Percentiles rank a stretch among this genome's conserved stretches.
These are phyloP conservation scores for Amniataba percoides DNA, from an alignment of 2,797 vertebrate genomes.

Conservation along the genomic window DNA sequence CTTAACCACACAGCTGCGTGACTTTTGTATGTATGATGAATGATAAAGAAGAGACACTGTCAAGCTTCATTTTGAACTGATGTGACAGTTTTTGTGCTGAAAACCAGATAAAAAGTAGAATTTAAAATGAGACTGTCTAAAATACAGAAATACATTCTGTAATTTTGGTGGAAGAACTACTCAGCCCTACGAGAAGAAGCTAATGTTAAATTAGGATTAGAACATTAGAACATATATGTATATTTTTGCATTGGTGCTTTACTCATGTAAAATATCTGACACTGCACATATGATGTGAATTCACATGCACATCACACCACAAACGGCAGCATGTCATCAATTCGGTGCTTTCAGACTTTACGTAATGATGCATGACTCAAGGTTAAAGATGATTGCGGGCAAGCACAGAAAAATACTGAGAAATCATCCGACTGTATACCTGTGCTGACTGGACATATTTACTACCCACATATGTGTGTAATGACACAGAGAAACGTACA, in stretches of 20 bases:
- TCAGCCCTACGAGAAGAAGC: background rate
- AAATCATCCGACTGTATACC: slow-evolving; percentile 20
- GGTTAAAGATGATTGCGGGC: slow-evolving; percentile 41
- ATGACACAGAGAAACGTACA: slow-evolving; percentile 42
- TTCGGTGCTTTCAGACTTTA: slow-evolving; percentile 9
- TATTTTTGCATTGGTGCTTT: background rate
- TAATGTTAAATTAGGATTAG: background rate
- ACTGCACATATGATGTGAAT: background rate
- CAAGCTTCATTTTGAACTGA: background rate
- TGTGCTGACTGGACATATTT: slow-evolving; percentile 63
- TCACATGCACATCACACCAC: too few species aligned
- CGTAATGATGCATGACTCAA: slow-evolving; percentile 28
- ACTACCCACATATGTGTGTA: slow-evolving; percentile 45
- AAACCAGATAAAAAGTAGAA: background rate
- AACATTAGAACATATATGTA: background rate
- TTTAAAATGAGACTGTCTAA: background rate
- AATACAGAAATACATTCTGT: background rate
- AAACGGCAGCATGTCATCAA: background rate
- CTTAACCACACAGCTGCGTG: background rate
- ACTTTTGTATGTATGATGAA: background rate
- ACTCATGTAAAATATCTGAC: background rate
- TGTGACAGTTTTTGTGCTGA: background rate
- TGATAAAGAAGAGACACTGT: background rate
- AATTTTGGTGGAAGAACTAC: background rate
- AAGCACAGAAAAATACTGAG: slow-evolving; percentile 17